These are phyloP conservation scores for Romanomermis culicivorax DNA, from an alignment of 2,888 invertebrate species.

Conservation along the genomic window DNA sequence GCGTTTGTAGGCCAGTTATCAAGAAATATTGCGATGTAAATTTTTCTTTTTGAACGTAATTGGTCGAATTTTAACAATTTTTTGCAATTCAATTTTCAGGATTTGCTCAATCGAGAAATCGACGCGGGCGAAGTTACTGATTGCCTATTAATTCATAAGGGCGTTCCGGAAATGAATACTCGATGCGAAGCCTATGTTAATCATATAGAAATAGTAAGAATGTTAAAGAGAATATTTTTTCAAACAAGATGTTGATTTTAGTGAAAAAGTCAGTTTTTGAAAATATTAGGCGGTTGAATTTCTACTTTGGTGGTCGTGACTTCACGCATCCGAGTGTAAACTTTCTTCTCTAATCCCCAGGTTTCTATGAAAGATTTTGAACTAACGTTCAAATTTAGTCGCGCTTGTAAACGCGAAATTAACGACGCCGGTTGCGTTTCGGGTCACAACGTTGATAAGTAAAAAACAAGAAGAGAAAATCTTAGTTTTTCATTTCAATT, in stretches of 20 bases:
- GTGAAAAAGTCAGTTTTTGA: no score
- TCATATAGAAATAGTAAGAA: conserved; percentile 60
- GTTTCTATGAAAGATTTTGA: conserved; percentile 75
- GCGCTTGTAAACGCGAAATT: conserved; percentile 52
- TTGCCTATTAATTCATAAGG: conserved; percentile 74
- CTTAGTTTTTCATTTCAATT: no score
- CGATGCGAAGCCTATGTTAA: conserved; percentile 83
- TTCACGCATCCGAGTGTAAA: no score
- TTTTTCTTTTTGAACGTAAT: background rate
- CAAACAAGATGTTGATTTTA: background rate
- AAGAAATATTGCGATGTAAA: conserved; percentile 46
- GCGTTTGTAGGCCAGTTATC: conserved; percentile 56
- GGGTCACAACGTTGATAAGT: background rate
- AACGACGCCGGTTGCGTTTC: conserved; percentile 37
- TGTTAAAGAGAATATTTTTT: conserved; percentile 13
- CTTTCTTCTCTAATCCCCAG: conserved; percentile 19
- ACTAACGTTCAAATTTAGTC: conserved; percentile 79
- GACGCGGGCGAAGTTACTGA: conserved; percentile 69
- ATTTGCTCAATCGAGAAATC: conserved; percentile 35
- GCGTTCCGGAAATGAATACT: conserved; percentile 53
- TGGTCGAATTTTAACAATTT: background rate
- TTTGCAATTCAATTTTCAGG: background rate
- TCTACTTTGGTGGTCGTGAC: no score
- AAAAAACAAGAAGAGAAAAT: background rate
- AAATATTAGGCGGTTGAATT: no score